phyloP scores from a whole-genome alignment of 2,797 vertebrate genomes.

The Onychomys torridus region DNA sequence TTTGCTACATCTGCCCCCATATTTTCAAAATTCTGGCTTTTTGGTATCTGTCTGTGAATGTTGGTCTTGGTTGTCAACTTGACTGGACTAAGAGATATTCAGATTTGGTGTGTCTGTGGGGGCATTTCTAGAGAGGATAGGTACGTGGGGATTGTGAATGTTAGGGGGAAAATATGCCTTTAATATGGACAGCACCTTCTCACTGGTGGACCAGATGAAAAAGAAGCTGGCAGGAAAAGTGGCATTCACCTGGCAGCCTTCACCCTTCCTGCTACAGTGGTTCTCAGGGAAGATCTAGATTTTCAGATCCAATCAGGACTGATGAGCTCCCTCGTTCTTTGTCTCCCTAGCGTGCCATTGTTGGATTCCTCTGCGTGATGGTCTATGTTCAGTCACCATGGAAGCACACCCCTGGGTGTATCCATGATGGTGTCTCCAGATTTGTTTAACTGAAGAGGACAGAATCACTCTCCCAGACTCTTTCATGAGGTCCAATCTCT shows the following conservation, averaged over 20 bases:
- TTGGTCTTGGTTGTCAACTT: not conserved
- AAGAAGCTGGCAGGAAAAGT: no score
- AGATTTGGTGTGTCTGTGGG: no score
- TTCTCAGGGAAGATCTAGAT: not conserved
- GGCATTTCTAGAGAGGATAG: not conserved
- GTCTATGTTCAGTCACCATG: not conserved
- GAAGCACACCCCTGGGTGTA: not conserved
- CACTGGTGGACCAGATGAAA: not conserved
- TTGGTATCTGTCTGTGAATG: not conserved
- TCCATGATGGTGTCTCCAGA: not conserved
- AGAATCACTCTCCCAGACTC: not conserved
- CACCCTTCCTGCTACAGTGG: not conserved
- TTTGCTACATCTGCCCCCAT: no score
- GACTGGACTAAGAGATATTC: not conserved
- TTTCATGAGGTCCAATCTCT: not conserved
- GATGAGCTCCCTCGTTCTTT: not conserved
- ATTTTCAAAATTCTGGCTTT: not conserved
- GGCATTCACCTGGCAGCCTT: not conserved
- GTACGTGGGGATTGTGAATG: not conserved
- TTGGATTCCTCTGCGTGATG: not conserved
- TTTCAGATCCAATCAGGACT: not conserved
- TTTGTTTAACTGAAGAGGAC: not conserved
- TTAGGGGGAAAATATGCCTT: not conserved
- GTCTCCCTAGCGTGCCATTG: no score
- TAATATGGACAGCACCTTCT: not conserved